phyloP scores from a whole-genome alignment of 2,797 vertebrate species.

The Clarias platycephalus region DNA sequence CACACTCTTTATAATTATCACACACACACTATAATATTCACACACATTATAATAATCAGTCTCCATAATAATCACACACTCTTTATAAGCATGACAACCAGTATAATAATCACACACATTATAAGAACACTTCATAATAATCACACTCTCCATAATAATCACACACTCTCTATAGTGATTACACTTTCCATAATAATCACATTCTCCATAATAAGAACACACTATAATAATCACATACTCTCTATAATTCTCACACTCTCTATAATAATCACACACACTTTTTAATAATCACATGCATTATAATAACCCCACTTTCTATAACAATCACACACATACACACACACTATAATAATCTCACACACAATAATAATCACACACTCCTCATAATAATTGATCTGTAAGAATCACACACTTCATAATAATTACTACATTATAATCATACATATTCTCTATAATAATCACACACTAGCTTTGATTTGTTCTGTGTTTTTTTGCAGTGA shows the following conservation, averaged over 20 bases:
- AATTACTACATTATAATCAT: not conserved
- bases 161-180: no score
- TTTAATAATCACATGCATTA: not conserved
- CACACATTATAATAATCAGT: no score
- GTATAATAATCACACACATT: no score
- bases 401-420: not conserved
- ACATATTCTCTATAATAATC: not conserved
- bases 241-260: not conserved
- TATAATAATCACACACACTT: not conserved
- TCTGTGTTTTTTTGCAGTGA: slow-evolving; percentile 70
- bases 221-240: not conserved
- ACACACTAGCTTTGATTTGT: not conserved
- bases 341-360: not conserved
- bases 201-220: no score
- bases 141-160: not conserved
- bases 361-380: no score
- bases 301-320: accelerated
- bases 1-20: not conserved
- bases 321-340: not conserved
- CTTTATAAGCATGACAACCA: not conserved
- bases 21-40: not conserved
- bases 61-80: not conserved
- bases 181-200: not conserved
- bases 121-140: no score
- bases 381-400: not conserved